These are phyloP conservation scores for Temnothorax unifasciatus DNA, from an alignment of 2,888 invertebrate species.

Conservation along the genomic window DNA sequence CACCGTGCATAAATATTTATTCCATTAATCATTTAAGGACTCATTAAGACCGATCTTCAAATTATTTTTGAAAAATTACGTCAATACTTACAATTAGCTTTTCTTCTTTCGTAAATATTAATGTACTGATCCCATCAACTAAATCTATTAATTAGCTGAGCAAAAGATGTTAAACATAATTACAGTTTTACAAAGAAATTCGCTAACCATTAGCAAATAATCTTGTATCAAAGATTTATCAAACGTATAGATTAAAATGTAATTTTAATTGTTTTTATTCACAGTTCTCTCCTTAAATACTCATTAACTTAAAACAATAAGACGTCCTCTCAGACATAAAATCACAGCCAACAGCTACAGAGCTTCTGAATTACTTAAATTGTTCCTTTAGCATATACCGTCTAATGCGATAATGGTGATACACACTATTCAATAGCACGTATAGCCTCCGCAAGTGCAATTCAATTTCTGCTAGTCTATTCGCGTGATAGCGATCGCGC, in stretches of 20 bases:
- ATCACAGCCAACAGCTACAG: neutral
- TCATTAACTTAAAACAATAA: slow-evolving; percentile 26
- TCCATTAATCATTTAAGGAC: neutral
- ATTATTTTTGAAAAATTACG: neutral
- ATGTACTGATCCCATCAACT: neutral
- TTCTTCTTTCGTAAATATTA: neutral
- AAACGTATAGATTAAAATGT: slow-evolving; percentile 25
- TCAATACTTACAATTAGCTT: neutral
- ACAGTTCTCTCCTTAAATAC: neutral
- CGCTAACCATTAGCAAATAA: neutral
- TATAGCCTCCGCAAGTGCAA: slow-evolving; percentile 66
- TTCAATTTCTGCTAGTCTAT: slow-evolving; percentile 77
- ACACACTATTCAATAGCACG: slow-evolving; percentile 26
- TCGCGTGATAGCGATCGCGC: slow-evolving; percentile 53
- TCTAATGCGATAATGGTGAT: slow-evolving; percentile 35
- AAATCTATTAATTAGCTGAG: neutral
- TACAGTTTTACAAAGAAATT: slow-evolving; percentile 6
- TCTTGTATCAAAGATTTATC: slow-evolving; percentile 26
- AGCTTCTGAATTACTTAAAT: slow-evolving; percentile 18
- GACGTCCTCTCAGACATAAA: neutral
- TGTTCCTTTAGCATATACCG: neutral
- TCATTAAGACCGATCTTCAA: neutral
- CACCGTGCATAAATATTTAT: slow-evolving; percentile 53
- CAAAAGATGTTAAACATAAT: neutral
- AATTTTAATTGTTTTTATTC: neutral